phyloP scores from a whole-genome alignment of 37 sponge, comb jelly and placozoan genomes.

The Dysidea cf. avara region DNA sequence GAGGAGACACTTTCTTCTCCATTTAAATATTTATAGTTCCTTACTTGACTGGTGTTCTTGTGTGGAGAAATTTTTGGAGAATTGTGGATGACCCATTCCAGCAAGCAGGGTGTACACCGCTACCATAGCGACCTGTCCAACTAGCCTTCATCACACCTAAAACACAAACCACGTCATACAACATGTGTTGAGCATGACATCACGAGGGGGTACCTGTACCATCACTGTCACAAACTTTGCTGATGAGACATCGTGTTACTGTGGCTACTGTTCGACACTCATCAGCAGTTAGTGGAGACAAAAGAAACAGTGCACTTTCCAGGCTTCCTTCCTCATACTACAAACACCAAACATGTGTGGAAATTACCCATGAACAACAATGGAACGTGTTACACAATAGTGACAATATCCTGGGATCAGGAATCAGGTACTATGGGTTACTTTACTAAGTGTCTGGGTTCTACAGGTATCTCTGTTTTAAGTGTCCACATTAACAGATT shows the following conservation, averaged over 20 bases:
- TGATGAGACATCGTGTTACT: conserved; percentile 27
- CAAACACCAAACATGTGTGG: too few relatives aligned
- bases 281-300: conserved; percentile 42
- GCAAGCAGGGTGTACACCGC: conserved; percentile 61
- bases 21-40: background rate
- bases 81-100: conserved; percentile 76
- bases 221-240: conserved; percentile 4
- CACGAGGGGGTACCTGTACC: conserved; percentile 15
- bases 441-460: too few relatives aligned
- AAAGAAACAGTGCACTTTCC: conserved; percentile 58
- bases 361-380: too few relatives aligned
- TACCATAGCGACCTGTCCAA: conserved; percentile 29
- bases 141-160: conserved; percentile 28
- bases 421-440: too few relatives aligned
- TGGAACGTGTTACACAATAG: too few relatives aligned
- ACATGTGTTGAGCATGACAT: background rate
- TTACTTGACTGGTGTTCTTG: conserved; percentile 64
- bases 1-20: background rate
- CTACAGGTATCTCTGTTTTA: too few relatives aligned
- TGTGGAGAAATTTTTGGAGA: conserved; percentile 48
- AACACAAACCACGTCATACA: too few relatives aligned
- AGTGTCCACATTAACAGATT: too few relatives aligned
- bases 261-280: conserved; percentile 51
- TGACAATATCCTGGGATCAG: too few relatives aligned
- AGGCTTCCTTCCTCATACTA: conserved; percentile 64